Evolutionary conservation across 1,140 invertebrate genomes (phyloP).

Genomic region (Thaumetopoea pityocampa): DNA sequence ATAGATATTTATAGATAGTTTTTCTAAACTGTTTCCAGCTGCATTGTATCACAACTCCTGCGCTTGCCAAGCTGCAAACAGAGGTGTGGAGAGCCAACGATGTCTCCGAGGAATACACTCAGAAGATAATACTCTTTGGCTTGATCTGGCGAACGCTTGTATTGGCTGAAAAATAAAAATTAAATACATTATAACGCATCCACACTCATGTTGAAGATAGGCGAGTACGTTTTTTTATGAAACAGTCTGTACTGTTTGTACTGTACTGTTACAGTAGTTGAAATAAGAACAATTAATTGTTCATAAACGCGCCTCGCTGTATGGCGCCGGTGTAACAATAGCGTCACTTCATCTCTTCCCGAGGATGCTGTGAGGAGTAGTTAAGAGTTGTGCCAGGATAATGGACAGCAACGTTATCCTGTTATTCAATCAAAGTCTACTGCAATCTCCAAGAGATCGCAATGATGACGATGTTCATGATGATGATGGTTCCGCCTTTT

Average conservation of each 20-base stretch:
- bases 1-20: background rate
- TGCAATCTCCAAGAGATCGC: no score
- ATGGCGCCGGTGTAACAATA: no score
- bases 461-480: no score
- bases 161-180: conserved; percentile 80
- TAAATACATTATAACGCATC: conserved; percentile 14
- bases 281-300: no score
- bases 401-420: no score
- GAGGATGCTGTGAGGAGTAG: no score
- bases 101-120: conserved; percentile 89
- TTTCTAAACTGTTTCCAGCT: background rate
- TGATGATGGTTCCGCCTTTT: no score
- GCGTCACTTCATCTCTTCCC: no score
- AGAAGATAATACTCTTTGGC: conserved; percentile 88
- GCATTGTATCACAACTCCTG: conserved; percentile 42
- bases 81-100: conserved; percentile 84
- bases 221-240: background rate
- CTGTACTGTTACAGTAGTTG: no score
- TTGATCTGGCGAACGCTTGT: conserved; percentile 82
- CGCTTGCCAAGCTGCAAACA: conserved; percentile 87
- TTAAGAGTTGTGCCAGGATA: no score
- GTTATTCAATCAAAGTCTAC: no score
- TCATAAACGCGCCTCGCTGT: no score
- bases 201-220: background rate
- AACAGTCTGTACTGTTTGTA: background rate